Evolutionary conservation across 2,113 vertebrate species (phyloP), one percentile per base, ranked within the genome.

Genomic region (Collichthys lucidus): DNA sequence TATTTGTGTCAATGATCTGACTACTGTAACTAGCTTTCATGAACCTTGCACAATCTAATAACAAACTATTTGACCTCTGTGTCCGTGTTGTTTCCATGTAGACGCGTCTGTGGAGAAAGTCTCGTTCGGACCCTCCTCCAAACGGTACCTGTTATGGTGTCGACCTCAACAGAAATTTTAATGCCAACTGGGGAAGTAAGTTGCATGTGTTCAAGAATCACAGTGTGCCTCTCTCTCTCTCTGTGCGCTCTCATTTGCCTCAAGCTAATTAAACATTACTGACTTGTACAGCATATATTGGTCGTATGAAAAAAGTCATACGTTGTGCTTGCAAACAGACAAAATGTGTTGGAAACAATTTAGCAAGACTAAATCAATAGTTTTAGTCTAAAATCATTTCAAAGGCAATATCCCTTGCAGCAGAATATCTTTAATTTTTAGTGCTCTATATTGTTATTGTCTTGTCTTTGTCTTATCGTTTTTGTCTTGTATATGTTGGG

Each of bases 71-170:
- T 35, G 52, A 77, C 19, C 15, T 68, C 42, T 40, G 6, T 16
- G 20, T 11, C 19, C 15, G 40, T 47, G 53, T 49, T 62, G 31
- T 60, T 26, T 44, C 5, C 24, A 80, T 82, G 46, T 80, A 96
- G 95, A 91, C 93, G 4, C 90, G 92, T 46, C 73, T 93, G 3
- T 96, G 96, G 96, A 95, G 95, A 80, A 97, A 96, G 91, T 96
- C 93, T 11, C 87, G 89, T 40, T 94, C 95, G 0, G 1, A 12
- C n/a, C 85, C 90, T 47, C 85, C 82, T 26, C 7, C 50, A 14
- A 82, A 49, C 19, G 74, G 87, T 8, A 80, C 78, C 22, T 95
- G 96, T 82, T 92, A 94, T 0, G 93, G 95, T 9, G 91, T 93
- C 40, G 96, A 96, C 70, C 93, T 96, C 85, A 95, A 96, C 77